Conservation (phyloP, 2,113 vertebrate species). For the Nanorana parkeri region DNA sequence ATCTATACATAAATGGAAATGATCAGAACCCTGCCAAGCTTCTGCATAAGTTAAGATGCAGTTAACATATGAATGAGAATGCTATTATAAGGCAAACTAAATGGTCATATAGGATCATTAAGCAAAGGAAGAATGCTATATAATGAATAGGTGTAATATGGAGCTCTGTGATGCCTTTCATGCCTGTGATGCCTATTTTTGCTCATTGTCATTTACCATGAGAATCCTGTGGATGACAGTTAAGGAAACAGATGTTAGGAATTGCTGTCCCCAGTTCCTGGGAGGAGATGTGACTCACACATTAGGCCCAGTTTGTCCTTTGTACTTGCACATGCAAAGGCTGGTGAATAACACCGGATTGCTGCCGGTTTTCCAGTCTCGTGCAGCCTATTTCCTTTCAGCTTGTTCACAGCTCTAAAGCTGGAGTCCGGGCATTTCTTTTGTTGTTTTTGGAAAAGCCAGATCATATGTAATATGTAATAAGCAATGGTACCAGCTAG, state of each 20-base stretch:
- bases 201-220: conserved; percentile 86
- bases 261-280: conserved; percentile 91
- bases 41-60: background rate
- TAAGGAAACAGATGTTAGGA: conserved; percentile 98
- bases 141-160: background rate
- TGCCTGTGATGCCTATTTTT: conserved; percentile 86
- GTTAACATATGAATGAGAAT: background rate
- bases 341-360: conserved; percentile 80
- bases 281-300: conserved; percentile 83
- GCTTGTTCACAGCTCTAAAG: conserved; percentile 22
- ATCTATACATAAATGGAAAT: no score
- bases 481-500: no score
- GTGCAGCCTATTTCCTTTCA: conserved; percentile 89
- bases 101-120: conserved; percentile 10
- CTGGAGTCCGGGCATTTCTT: no score
- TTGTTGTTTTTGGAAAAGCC: no score
- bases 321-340: conserved; percentile 87
- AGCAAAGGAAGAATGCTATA: conserved; percentile 1
- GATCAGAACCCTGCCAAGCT: background rate
- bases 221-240: conserved; percentile 88
- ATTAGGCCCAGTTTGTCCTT: conserved; percentile 79
- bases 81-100: background rate
- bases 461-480: no score
- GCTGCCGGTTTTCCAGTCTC: conserved; percentile 86
- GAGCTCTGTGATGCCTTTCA: conserved; percentile 41